A percentile compares a stretch with the other conserved stretches of the same genome.
Evolutionary conservation across 2,888 invertebrate species (phyloP).

Genomic region (Sympetrum striolatum): DNA sequence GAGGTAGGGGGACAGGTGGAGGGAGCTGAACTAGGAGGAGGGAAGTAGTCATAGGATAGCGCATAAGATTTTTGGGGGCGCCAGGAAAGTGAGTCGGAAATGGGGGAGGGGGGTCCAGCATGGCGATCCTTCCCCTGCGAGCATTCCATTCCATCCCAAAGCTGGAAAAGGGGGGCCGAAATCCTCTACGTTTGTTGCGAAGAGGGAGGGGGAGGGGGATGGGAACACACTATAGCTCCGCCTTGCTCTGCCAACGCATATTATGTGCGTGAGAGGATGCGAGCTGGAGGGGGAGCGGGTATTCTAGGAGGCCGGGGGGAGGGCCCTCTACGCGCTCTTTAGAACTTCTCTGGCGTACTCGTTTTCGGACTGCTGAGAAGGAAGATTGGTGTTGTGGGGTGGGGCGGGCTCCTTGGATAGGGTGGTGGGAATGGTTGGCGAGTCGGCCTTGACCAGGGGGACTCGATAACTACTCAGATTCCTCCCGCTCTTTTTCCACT

Average conservation of each 20-base stretch:
- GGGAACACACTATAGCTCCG: not conserved
- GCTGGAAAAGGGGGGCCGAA: not conserved
- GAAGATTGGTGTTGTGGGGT: not conserved
- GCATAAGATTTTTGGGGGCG: not conserved
- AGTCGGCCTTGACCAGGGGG: constrained; percentile 34
- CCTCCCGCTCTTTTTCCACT: constrained; percentile 14
- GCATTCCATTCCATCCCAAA: constrained; percentile 20
- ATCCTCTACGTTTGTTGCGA: constrained; percentile 16
- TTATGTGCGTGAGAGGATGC: not conserved
- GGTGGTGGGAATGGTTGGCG: constrained; percentile 38
- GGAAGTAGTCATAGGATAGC: not conserved
- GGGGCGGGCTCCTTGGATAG: not conserved
- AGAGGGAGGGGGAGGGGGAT: not conserved
- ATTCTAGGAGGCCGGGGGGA: not conserved
- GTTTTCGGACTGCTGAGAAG: constrained; percentile 30
- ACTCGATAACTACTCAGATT: constrained; percentile 39
- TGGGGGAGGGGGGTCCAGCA: not conserved
- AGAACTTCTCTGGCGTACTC: constrained; percentile 9
- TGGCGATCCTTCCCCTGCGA: not conserved
- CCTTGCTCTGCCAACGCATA: not conserved
- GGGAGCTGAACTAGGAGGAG: not conserved
- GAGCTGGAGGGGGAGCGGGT: not conserved
- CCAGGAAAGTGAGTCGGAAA: not conserved
- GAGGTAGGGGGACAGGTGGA: not conserved
- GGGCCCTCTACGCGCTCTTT: not conserved